Evolutionary conservation across 2,797 vertebrate species (phyloP), one percentile per base, ranked within the genome.

Genomic region (Halcyon chelicuti): DNA sequence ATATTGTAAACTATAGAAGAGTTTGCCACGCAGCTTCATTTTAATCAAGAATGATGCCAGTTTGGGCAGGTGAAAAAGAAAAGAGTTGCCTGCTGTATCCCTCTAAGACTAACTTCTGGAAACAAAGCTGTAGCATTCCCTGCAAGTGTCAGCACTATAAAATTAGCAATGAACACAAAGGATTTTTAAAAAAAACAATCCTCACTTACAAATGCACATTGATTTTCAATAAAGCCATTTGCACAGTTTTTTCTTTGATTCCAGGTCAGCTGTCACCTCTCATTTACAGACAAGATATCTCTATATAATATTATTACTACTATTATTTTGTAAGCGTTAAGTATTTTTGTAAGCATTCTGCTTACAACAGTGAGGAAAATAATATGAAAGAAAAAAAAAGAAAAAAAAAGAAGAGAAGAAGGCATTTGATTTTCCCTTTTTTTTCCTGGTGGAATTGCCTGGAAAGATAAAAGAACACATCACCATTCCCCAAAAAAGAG

Each of bases 171-270:
- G 72, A 94, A 93, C 54, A 89, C 58, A 90, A 93, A 96, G 65
- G 80, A 88, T 84, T 79, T 96, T 96, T 46, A 73, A 87, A 96
- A 52, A 52, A 96, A 97, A 90, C 89, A 96, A 90, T 80, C 91
- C 88, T 92, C 62, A 40, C 96, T 97, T 95, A 94, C 88, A 95
- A 96, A 96, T 93, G 58, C 79, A 94, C 90, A 97, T 89, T 95
- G 97, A 97, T 97, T 97, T 98, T 97, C 97, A 97, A 95, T 97
- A 97, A 95, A 97, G 88, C 88, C 91, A 97, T 97, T 97, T 96
- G 70, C 93, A 97, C 90, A 10, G 14, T 92, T 96, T 94, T 96
- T 95, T 68, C 92, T 92, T 89, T 76, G 71, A 80, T 75, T 88
- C 88, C 81, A 86, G 71, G 90, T 73, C 88, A 88, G 91, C 70